Percentiles rank a stretch among this genome's conserved stretches.
Evolutionary conservation across 2,888 invertebrate species (phyloP).

Genomic region (Tachystola acroxantha): DNA sequence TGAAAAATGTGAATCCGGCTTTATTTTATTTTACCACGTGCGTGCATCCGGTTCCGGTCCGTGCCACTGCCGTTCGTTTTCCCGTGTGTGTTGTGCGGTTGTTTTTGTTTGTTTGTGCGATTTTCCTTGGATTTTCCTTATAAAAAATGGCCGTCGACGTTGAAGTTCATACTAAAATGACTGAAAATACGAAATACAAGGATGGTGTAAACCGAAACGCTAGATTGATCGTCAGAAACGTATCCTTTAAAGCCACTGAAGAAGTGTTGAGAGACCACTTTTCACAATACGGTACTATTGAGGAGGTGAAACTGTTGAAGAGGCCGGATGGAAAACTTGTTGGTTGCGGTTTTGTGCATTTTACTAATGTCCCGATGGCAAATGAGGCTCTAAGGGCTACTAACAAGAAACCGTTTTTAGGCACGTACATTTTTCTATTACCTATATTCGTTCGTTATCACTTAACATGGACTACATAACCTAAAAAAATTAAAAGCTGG

Average conservation of each 20-base stretch:
- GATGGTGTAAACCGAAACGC: slow-evolving; percentile 66
- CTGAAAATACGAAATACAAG: slow-evolving; percentile 36
- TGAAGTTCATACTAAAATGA: background rate
- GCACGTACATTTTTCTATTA: slow-evolving; percentile 33
- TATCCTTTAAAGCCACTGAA: slow-evolving; percentile 85
- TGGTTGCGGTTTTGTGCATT: slow-evolving; percentile 95
- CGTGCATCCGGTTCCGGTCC: too few species aligned
- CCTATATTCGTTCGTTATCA: too few species aligned
- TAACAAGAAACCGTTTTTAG: slow-evolving; percentile 81
- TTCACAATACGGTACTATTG: slow-evolving; percentile 84
- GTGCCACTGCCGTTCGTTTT: too few species aligned
- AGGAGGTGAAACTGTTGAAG: slow-evolving; percentile 86
- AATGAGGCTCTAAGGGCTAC: slow-evolving; percentile 85
- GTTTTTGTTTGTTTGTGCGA: too few species aligned
- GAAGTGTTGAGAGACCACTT: slow-evolving; percentile 85
- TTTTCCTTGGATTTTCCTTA: too few species aligned
- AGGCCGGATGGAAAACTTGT: slow-evolving; percentile 85
- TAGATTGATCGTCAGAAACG: slow-evolving; percentile 82
- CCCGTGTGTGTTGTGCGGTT: too few species aligned
- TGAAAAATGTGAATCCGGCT: too few species aligned
- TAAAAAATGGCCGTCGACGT: slow-evolving; percentile 9
- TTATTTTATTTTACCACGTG: too few species aligned
- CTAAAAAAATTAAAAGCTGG: too few species aligned
- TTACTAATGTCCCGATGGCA: slow-evolving; percentile 85
- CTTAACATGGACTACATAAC: too few species aligned